Conservation (phyloP, 1,140 invertebrate genomes). For the Carposina sasakii region DNA sequence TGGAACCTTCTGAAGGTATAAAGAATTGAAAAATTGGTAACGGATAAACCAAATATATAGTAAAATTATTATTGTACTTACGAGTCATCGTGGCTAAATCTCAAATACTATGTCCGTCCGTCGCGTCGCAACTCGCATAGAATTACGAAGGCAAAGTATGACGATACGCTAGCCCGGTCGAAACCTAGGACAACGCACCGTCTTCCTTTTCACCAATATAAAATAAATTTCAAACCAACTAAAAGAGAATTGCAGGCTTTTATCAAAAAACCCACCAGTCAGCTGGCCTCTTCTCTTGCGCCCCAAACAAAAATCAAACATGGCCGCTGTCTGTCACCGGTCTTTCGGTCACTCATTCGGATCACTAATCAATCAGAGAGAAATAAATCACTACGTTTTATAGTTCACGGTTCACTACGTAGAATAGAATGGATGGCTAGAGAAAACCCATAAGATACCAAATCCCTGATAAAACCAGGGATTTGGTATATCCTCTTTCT, state of each 20-base stretch:
- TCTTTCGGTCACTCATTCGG: too few species aligned
- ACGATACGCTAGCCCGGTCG: conserved; percentile 69
- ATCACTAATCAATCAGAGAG: conserved; percentile 11
- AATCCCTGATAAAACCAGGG: too few species aligned
- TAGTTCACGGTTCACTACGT: too few species aligned
- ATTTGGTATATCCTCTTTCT: too few species aligned
- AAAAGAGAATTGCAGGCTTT: conserved; percentile 45
- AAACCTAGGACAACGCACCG: conserved; percentile 71
- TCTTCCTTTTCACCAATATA: conserved; percentile 51
- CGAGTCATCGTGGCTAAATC: conserved; percentile 51
- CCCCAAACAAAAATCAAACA: conserved; percentile 22
- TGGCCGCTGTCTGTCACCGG: too few species aligned
- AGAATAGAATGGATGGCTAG: too few species aligned
- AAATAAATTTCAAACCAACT: conserved; percentile 54
- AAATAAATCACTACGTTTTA: too few species aligned
- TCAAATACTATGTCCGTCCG: conserved; percentile 25
- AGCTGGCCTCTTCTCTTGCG: conserved; percentile 49
- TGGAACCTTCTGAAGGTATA: background rate
- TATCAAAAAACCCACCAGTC: conserved; percentile 26
- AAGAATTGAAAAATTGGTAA: background rate
- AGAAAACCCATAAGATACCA: too few species aligned
- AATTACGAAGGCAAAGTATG: conserved; percentile 38
- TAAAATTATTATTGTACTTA: conserved; percentile 37
- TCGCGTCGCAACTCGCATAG: conserved; percentile 27
- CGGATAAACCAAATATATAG: background rate